A percentile compares a stretch with the other conserved stretches of the same genome.
phyloP scores from a whole-genome alignment of 2,113 vertebrate genomes.

The Panurus biarmicus region DNA sequence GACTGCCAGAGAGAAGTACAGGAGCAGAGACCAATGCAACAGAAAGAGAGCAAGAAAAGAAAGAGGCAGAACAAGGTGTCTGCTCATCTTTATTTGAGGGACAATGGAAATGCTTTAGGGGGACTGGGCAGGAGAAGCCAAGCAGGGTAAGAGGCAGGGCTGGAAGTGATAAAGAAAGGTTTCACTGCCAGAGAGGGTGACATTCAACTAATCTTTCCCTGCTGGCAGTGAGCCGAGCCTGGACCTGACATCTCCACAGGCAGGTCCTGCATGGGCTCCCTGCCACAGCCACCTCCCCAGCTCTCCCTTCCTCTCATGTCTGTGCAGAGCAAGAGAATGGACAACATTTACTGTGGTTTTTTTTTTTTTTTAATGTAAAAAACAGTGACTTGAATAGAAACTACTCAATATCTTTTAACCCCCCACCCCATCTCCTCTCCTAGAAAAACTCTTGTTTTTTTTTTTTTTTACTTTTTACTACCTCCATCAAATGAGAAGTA shows the following conservation, averaged over 20 bases:
- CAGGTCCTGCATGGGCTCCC: background rate
- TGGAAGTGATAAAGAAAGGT: background rate
- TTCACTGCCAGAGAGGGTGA: background rate
- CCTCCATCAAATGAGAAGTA: background rate
- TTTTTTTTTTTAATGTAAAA: background rate
- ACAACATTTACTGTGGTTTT: background rate
- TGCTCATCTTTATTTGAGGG: background rate
- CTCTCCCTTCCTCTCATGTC: background rate
- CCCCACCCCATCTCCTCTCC: background rate
- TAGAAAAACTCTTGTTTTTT: background rate
- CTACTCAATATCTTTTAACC: no score
- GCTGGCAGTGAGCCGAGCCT: background rate
- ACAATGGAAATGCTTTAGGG: background rate
- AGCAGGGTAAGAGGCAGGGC: background rate
- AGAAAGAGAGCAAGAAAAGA: background rate
- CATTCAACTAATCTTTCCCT: background rate
- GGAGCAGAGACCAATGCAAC: background rate
- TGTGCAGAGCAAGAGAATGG: background rate
- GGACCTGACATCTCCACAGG: background rate
- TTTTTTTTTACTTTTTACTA: background rate
- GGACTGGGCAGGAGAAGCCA: background rate
- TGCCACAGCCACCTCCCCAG: background rate
- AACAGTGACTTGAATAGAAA: background rate
- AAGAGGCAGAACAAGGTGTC: background rate
- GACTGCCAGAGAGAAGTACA: background rate